phyloP scores from a whole-genome alignment of 2,888 invertebrate genomes.

The Arenicola marina region DNA sequence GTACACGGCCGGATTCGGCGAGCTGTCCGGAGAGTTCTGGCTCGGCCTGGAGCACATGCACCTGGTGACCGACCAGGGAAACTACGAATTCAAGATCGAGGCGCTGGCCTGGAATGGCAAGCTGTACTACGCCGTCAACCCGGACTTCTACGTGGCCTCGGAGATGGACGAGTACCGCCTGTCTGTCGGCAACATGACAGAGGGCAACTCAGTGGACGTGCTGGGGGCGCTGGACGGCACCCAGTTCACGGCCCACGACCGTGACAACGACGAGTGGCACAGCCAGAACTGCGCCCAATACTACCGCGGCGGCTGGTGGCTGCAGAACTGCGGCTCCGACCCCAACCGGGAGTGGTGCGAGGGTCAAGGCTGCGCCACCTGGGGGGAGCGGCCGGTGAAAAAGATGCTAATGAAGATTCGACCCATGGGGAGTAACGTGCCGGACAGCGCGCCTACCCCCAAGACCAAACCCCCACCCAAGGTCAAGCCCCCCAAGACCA shows the following conservation, averaged over 20 bases:
- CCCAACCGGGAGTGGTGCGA: conserved; percentile 27
- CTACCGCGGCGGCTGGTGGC: conserved; percentile 35
- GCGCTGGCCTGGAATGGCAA: conserved; percentile 30
- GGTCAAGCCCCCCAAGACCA: background rate
- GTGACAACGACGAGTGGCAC: conserved; percentile 33
- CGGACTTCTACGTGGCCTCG: conserved; percentile 21
- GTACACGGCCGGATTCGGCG: conserved; percentile 79
- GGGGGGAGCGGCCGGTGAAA: conserved; percentile 17
- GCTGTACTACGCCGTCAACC: conserved; percentile 28
- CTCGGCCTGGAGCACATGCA: conserved; percentile 83
- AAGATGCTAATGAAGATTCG: conserved; percentile 20
- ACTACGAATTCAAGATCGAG: conserved; percentile 31
- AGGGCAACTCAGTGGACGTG: conserved; percentile 25
- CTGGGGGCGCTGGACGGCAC: conserved; percentile 20
- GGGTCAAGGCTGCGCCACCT: conserved; percentile 19
- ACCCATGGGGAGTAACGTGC: conserved; percentile 1
- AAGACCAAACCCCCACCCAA: background rate
- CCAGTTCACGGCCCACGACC: conserved; percentile 28
- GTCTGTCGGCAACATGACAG: conserved; percentile 20
- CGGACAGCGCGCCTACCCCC: background rate
- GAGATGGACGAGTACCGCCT: conserved; percentile 9
- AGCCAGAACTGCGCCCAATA: conserved; percentile 31
- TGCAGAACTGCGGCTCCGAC: conserved; percentile 30
- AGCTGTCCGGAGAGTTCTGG: conserved; percentile 77
- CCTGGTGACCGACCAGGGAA: conserved; percentile 66